Base-by-base conservation (phyloP, 1,140 invertebrate genomes). In the Cydia strobilella region DNA sequence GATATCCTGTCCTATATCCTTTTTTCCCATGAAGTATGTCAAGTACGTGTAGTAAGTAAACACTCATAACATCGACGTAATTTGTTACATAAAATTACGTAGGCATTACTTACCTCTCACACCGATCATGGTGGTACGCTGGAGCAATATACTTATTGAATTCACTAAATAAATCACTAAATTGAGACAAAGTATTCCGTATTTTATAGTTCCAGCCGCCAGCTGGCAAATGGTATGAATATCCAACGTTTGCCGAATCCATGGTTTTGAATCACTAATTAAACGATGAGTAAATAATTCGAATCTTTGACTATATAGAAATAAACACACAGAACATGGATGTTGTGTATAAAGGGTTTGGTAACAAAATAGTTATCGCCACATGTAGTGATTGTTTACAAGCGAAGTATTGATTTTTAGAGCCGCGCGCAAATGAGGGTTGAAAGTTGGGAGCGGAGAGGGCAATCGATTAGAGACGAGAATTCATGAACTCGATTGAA, bases 81-180 rank as follows among this genome's bases (percentile, higher is more conserved):
- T 75, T 27, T 12, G 62, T 15, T 59, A 48, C 2, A 9, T 75
- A 42, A n/a, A 77, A 66, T 71, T 63, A 54, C 74, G 23, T n/a
- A 80, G 6, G 54, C 25, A 66, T 1, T 25, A 77, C 78, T 79
- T 94, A 97, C 97, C 97, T 96, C 94, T 99, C 98, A 90, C 98
- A 99, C 72, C 98, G 94, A 88, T 99, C 98, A 94, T 99, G 98
- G 90, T 99, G 97, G 93, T 98, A 99, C 76, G 98, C 97, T 35
- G 98, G 98, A 20, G 98, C 97, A 74, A 99, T 98, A 84, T 98
- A 98, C 93, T 97, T 97, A 87, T 98, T 97, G 88, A 99, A 99
- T 94, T 98, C 97, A 87, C 98, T 98, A 90, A 98, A 99, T 48
- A 99, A 90, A 89, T 99, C 98, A 87, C 97, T 98, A 83, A 98